Percentiles rank a stretch among this genome's conserved stretches.
Conservation (phyloP, 1,140 invertebrate species). For the Sycophila sp. region DNA sequence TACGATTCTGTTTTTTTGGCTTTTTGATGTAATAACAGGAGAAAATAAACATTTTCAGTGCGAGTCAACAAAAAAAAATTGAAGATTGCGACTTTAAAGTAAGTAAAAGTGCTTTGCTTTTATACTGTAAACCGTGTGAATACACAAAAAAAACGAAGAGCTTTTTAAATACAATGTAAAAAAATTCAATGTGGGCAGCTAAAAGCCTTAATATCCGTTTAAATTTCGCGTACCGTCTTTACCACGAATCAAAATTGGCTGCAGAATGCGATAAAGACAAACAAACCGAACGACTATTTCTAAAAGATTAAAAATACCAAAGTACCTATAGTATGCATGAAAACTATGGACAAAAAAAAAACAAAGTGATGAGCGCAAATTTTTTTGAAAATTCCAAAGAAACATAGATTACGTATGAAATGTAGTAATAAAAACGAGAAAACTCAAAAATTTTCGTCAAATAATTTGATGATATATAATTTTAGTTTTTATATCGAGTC, state of each 20-base stretch:
- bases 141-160: slow-evolving; percentile 9
- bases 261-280: not conserved
- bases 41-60: slow-evolving; percentile 14
- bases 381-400: slow-evolving; percentile 31
- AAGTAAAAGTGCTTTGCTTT: slow-evolving; percentile 38
- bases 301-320: slow-evolving; percentile 31
- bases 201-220: slow-evolving; percentile 27
- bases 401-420: slow-evolving; percentile 21
- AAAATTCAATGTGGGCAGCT: slow-evolving; percentile 26
- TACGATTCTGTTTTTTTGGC: slow-evolving; percentile 36
- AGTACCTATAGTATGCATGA: slow-evolving; percentile 27
- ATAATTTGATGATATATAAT: slow-evolving; percentile 25
- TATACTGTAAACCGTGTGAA: slow-evolving; percentile 33
- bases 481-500: slow-evolving; percentile 34
- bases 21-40: slow-evolving; percentile 34
- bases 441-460: slow-evolving; percentile 29
- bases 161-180: slow-evolving; percentile 23
- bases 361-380: slow-evolving; percentile 23
- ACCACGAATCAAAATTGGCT: slow-evolving; percentile 27
- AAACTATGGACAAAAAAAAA: slow-evolving; percentile 20
- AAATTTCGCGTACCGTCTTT: slow-evolving; percentile 19
- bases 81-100: slow-evolving; percentile 30
- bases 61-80: slow-evolving; percentile 31
- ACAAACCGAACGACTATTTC: slow-evolving; percentile 22
- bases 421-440: slow-evolving; percentile 15